Evolutionary conservation across 2,797 vertebrate species (phyloP).

Genomic region (Astyanax mexicanus): DNA sequence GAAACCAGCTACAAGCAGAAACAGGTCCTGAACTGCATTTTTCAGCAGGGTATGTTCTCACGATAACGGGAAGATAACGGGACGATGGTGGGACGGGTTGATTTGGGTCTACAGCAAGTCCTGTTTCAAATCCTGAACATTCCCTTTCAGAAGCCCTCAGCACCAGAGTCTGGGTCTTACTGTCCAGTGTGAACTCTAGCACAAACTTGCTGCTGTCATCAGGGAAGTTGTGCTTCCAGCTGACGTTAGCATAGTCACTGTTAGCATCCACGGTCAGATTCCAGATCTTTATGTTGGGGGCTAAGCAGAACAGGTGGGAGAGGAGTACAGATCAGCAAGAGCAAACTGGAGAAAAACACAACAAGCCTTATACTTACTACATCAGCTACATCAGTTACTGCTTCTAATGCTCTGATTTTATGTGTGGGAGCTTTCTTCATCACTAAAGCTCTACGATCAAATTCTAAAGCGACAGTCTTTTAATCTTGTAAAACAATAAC

Average conservation of each 20-base stretch:
- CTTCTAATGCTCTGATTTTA: neutral
- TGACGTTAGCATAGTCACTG: slow-evolving; percentile 98
- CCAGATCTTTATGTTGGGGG: slow-evolving; percentile 87
- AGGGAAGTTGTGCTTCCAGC: slow-evolving; percentile 97
- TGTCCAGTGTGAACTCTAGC: slow-evolving; percentile 96
- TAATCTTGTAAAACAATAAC: slow-evolving; percentile 38
- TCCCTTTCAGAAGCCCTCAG: slow-evolving; percentile 57
- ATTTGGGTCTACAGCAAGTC: slow-evolving; percentile 52
- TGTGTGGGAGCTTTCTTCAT: neutral
- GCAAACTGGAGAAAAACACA: neutral
- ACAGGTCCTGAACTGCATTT: too few species aligned
- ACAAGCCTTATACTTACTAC: slow-evolving; percentile 35
- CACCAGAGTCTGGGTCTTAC: slow-evolving; percentile 84
- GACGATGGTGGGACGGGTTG: neutral
- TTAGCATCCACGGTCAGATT: slow-evolving; percentile 94
- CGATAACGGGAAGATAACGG: too few species aligned
- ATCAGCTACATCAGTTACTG: neutral
- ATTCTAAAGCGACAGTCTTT: slow-evolving; percentile 22
- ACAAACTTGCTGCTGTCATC: slow-evolving; percentile 92
- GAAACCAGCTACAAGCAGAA: too few species aligned
- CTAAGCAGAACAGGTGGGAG: slow-evolving; percentile 85
- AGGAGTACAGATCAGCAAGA: slow-evolving; percentile 65
- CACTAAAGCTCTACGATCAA: neutral
- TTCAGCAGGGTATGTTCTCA: too few species aligned
- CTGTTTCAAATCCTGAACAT: slow-evolving; percentile 23